Base-by-base conservation (phyloP, 2,113 vertebrate genomes). In the Pomatorhinus ruficollis region DNA sequence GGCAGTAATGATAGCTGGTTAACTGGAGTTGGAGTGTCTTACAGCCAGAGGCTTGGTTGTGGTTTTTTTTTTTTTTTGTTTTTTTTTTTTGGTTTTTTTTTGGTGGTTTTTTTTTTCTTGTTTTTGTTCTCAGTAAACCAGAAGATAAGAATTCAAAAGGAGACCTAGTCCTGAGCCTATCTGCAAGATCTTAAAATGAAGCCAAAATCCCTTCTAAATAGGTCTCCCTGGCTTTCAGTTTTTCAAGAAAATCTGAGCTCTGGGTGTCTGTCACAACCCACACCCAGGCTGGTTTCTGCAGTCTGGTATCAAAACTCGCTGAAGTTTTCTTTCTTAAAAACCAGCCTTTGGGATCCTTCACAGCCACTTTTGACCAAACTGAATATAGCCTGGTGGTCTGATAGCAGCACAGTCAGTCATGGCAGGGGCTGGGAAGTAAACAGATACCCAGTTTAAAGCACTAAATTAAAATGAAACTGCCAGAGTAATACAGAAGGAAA, bases 161-260 rank as follows among this genome's bases (percentile, higher is more conserved):
- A 35, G 25, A 59, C 16, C 20, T 42, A 50, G 25, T 57, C 44
- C 44, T 21, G 25, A 37, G 71, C 31, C 31, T 56, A 18, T 15
- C 28, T 87, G 76, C 54, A 92, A 80, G 80, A 75, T 83, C 76
- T 92, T 90, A 85, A 95, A 92, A 95, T 56, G 63, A 42, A 96
- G 61, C 50, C 69, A 5, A 81, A 96, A 75, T 94, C 44, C 50
- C 64, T 94, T 95, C 90, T 95, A 97, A 96, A 88, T 57, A 65
- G 63, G 87, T 39, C 75, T 96, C 39, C 79, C 63, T 94, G 90
- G 59, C 39, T 97, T 96, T 94, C 84, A 65, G 10, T 93, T 95
- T 93, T 95, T 92, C 81, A 92, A 91, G 87, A 93, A 85, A 39
- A 71, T 86, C 75, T 96, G 95, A 87, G 76, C 37, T 87, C 89